phyloP scores from a whole-genome alignment of 92 coral and sea anemone genomes.

The Epizoanthus ramosus region DNA sequence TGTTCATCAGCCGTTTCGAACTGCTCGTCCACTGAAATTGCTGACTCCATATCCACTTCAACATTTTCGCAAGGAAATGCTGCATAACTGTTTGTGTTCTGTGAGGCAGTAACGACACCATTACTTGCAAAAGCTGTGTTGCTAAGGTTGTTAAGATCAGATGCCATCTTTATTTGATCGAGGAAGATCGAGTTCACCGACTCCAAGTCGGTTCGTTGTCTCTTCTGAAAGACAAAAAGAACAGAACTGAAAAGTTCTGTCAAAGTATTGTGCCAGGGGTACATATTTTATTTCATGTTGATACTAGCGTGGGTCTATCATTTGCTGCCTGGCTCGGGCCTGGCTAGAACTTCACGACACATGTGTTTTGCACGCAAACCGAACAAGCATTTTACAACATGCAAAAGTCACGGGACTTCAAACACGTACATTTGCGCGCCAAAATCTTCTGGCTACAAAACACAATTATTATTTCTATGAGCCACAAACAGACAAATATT shows the following conservation, averaged over 20 bases:
- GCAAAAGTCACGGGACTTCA: too few relatives aligned
- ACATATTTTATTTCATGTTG: too few relatives aligned
- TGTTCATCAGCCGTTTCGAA: neutral
- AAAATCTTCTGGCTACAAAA: too few relatives aligned
- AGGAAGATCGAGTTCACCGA: neutral
- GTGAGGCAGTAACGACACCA: neutral
- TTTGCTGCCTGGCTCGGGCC: too few relatives aligned
- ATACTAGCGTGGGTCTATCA: too few relatives aligned
- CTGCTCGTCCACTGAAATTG: neutral
- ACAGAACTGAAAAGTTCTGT: neutral
- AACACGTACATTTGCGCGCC: too few relatives aligned
- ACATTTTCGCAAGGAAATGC: neutral
- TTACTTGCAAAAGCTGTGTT: constrained; percentile 7
- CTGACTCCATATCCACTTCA: neutral
- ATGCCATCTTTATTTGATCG: constrained; percentile 1
- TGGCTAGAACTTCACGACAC: too few relatives aligned
- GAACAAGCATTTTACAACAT: too few relatives aligned
- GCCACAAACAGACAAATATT: neutral
- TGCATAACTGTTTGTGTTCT: neutral
- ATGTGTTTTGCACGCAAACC: too few relatives aligned
- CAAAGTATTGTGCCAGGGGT: neutral
- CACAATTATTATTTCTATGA: neutral
- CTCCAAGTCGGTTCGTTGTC: constrained; percentile 2
- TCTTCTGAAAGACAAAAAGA: constrained; percentile 20
- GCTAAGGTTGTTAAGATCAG: constrained; percentile 1